Evolutionary conservation across 2,113 vertebrate species (phyloP).

Genomic region (Anser brachyrhynchus): DNA sequence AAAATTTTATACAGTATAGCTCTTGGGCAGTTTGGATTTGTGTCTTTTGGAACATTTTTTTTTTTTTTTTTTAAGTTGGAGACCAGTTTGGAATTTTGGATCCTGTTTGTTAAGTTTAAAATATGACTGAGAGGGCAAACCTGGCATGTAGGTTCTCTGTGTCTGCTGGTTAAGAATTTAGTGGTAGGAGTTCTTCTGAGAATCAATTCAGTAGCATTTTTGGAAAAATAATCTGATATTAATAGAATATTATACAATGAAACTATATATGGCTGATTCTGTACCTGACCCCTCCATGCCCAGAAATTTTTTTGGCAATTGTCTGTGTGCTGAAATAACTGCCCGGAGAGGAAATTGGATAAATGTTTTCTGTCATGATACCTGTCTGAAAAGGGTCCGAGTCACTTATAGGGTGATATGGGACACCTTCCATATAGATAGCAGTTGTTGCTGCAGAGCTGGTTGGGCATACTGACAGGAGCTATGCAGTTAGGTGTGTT

Average conservation of each 20-base stretch:
- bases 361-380: neutral
- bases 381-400: neutral
- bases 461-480: neutral
- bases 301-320: neutral
- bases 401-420: neutral
- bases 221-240: neutral
- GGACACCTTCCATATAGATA: neutral
- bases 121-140: neutral
- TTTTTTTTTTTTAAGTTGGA: neutral
- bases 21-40: neutral
- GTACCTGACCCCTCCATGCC: neutral
- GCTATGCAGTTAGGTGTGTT: neutral
- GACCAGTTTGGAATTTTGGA: neutral
- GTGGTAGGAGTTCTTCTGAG: neutral
- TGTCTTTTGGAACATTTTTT: conserved; percentile 16
- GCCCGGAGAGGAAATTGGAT: neutral
- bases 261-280: neutral
- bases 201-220: neutral
- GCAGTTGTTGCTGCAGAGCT: neutral
- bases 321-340: neutral
- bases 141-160: neutral
- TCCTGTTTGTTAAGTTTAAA: neutral
- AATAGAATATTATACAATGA: neutral
- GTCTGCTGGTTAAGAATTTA: neutral
- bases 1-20: neutral